Evolutionary conservation across 2,888 invertebrate species (phyloP).

Genomic region (Mactromeris polynyma): DNA sequence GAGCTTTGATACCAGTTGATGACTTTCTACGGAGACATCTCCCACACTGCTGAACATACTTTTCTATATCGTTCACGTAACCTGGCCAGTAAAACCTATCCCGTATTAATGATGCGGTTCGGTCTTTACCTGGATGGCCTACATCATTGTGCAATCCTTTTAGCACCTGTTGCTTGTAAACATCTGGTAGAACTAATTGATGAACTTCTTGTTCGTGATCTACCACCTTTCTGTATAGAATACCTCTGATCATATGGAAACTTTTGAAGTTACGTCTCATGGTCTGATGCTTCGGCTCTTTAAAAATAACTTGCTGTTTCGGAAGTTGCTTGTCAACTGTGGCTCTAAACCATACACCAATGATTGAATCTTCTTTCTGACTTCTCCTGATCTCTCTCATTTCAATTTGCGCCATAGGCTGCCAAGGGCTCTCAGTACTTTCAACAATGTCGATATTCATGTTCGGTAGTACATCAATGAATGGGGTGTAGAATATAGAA

Average conservation of each 20-base stretch:
- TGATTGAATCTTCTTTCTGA: background rate
- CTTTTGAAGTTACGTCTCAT: background rate
- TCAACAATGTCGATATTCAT: background rate
- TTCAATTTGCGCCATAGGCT: background rate
- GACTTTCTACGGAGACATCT: constrained; percentile 29
- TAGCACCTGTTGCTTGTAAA: constrained; percentile 5
- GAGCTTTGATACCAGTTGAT: constrained; percentile 3
- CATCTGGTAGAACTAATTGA: background rate
- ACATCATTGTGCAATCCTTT: constrained; percentile 43
- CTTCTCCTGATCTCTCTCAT: background rate
- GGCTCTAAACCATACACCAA: background rate
- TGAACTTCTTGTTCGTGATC: background rate
- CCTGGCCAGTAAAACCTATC: constrained; percentile 41
- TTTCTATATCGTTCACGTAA: constrained; percentile 8
- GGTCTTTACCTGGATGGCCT: constrained; percentile 45
- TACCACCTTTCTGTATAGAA: background rate
- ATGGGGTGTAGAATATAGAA: background rate
- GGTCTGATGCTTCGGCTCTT: background rate
- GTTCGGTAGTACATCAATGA: background rate
- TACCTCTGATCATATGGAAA: background rate
- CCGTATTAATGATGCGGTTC: constrained; percentile 18
- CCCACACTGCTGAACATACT: background rate
- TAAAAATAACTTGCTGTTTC: background rate
- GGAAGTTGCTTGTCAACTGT: background rate
- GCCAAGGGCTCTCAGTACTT: background rate